Evolutionary conservation across 2,888 invertebrate species (phyloP).

Genomic region (Amblyjoppa fuscipennis): DNA sequence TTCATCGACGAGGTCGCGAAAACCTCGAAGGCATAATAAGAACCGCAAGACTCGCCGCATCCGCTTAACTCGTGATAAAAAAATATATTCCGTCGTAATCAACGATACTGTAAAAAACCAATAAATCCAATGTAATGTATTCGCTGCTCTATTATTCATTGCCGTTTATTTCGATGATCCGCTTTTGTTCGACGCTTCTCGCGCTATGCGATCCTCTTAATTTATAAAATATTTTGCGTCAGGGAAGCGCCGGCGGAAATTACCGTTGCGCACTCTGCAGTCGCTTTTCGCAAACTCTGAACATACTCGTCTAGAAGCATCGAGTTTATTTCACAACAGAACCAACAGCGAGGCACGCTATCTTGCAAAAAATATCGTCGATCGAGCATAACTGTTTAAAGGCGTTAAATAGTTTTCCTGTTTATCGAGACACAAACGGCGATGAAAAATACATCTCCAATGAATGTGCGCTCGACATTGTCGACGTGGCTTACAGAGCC

Average conservation of each 20-base stretch:
- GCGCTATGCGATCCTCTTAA: background rate
- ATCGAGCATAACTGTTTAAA: conserved; percentile 23
- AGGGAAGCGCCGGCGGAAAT: conserved; percentile 6
- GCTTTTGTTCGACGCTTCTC: background rate
- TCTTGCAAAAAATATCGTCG: conserved; percentile 17
- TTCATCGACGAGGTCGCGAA: conserved; percentile 90
- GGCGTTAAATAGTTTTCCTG: background rate
- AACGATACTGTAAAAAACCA: conserved; percentile 10
- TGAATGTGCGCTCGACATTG: background rate
- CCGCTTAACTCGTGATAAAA: background rate
- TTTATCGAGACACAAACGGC: background rate
- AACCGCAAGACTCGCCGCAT: background rate
- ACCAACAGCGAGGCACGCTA: conserved; percentile 6
- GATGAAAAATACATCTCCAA: background rate
- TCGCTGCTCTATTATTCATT: background rate
- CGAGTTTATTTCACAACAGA: conserved; percentile 39
- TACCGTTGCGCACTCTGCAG: conserved; percentile 46
- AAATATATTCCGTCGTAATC: background rate
- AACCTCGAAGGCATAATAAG: conserved; percentile 51
- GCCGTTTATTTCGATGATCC: background rate
- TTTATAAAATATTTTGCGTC: background rate
- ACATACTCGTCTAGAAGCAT: conserved; percentile 2
- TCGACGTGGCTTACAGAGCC: background rate
- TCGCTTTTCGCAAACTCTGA: conserved; percentile 23
- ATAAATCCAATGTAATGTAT: conserved; percentile 8